Evolutionary conservation across 2,888 invertebrate genomes (phyloP).

Genomic region (Leptarthrus brevirostris): DNA sequence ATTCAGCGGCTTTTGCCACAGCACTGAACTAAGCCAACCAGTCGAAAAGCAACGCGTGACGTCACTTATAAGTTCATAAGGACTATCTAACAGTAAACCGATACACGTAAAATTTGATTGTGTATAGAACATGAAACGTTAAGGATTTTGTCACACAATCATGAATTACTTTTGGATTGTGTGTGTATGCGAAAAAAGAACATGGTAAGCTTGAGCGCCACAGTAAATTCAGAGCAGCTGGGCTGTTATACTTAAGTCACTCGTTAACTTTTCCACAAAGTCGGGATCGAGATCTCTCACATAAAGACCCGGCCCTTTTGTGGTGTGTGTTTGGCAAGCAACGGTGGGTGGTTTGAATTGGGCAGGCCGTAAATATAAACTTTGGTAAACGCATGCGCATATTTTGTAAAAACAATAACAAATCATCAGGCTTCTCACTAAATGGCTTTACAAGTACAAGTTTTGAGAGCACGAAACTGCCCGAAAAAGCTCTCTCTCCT

Average conservation of each 20-base stretch:
- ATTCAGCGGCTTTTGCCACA: conserved; percentile 50
- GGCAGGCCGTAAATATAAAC: conserved; percentile 49
- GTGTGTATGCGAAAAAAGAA: conserved; percentile 16
- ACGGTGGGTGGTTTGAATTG: conserved; percentile 39
- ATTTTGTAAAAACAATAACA: conserved; percentile 34
- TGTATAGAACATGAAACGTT: background rate
- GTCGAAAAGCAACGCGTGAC: conserved; percentile 38
- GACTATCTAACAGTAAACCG: background rate
- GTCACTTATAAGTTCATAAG: conserved; percentile 32
- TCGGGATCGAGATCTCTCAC: background rate
- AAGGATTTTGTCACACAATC: background rate
- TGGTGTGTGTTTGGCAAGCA: conserved; percentile 17
- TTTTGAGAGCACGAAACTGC: conserved; percentile 17
- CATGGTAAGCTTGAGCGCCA: background rate
- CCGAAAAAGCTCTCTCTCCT: conserved; percentile 22
- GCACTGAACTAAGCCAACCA: conserved; percentile 35
- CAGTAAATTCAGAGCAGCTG: conserved; percentile 28
- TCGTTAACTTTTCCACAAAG: conserved; percentile 22
- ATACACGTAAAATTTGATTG: background rate
- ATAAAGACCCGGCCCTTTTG: background rate
- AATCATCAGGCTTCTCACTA: background rate
- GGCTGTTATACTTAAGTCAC: conserved; percentile 7
- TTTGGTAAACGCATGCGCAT: conserved; percentile 20
- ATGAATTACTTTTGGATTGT: background rate
- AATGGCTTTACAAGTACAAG: background rate